These are phyloP conservation scores for Zapus hudsonius DNA, from an alignment of 2,113 vertebrate species.

Conservation along the genomic window DNA sequence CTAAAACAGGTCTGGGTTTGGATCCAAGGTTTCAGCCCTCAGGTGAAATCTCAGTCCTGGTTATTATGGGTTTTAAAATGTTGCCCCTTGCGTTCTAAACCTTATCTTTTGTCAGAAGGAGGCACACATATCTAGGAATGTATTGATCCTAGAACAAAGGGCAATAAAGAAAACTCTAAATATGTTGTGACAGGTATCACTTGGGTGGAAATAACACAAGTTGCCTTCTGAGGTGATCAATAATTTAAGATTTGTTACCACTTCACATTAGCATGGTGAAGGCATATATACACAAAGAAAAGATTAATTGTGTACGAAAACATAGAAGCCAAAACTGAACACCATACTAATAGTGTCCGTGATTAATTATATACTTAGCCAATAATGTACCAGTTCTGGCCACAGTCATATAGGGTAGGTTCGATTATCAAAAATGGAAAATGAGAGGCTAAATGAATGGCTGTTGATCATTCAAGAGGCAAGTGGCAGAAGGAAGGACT, in stretches of 20 bases:
- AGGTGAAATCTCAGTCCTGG: not conserved
- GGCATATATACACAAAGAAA: not conserved
- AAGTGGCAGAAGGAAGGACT: not conserved
- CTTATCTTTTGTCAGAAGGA: slow-evolving; percentile 48
- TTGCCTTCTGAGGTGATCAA: not conserved
- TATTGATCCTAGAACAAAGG: slow-evolving; percentile 48
- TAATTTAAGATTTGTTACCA: not conserved
- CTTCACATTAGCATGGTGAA: not conserved
- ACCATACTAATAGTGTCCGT: slow-evolving; percentile 24
- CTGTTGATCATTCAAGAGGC: slow-evolving; percentile 3
- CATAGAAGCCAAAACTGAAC: slow-evolving; percentile 7
- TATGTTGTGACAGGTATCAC: not conserved
- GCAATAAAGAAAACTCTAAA: slow-evolving; percentile 52
- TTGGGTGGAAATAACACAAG: slow-evolving; percentile 2
- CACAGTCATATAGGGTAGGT: not conserved
- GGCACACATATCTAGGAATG: not conserved
- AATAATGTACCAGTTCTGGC: slow-evolving; percentile 19
- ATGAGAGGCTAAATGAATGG: slow-evolving; percentile 33
- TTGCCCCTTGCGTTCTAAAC: not conserved
- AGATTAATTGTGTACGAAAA: slow-evolving; percentile 1
- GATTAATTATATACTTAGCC: slow-evolving; percentile 39
- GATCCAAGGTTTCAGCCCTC: not conserved
- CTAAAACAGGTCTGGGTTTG: not conserved
- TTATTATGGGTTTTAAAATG: no score
- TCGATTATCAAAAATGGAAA: slow-evolving; percentile 37